phyloP scores from a whole-genome alignment of 1,140 invertebrate species.

The Drosophila ananassae region DNA sequence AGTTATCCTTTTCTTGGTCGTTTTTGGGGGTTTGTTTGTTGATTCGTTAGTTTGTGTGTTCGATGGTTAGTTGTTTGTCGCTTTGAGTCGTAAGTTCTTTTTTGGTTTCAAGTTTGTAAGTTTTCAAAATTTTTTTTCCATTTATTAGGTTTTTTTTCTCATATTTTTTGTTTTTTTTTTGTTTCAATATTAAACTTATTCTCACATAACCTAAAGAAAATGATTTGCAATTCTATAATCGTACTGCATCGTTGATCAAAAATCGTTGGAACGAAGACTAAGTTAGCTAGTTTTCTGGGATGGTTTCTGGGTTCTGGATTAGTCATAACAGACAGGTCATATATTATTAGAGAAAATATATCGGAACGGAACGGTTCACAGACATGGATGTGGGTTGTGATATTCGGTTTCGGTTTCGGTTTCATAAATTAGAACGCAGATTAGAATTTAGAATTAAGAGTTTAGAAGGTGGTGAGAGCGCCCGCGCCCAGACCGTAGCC shows the following conservation, averaged over 20 bases:
- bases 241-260: constrained; percentile 70
- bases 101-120: constrained; percentile 33
- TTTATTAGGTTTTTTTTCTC: constrained; percentile 33
- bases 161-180: constrained; percentile 13
- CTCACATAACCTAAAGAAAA: constrained; percentile 78
- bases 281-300: constrained; percentile 64
- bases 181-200: constrained; percentile 70
- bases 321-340: constrained; percentile 53
- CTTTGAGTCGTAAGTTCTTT: constrained; percentile 56
- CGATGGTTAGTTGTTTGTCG: constrained; percentile 47
- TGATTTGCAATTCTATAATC: constrained; percentile 33
- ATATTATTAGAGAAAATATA: constrained; percentile 36
- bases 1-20: constrained; percentile 12
- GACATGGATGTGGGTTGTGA: constrained; percentile 36
- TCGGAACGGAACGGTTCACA: constrained; percentile 55
- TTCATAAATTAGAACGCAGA: constrained; percentile 11
- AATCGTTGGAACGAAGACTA: constrained; percentile 79
- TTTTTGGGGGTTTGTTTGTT: constrained; percentile 2
- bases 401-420: not conserved
- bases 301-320: constrained; percentile 20
- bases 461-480: constrained; percentile 92
- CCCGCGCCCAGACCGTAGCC: constrained; percentile 95
- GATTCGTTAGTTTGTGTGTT: constrained; percentile 59
- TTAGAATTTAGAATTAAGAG: constrained; percentile 8
- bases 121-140: constrained; percentile 34